Base-by-base conservation (phyloP, 35 echinoderm and acorn worm genomes). In the Ophioderma brevispina region DNA sequence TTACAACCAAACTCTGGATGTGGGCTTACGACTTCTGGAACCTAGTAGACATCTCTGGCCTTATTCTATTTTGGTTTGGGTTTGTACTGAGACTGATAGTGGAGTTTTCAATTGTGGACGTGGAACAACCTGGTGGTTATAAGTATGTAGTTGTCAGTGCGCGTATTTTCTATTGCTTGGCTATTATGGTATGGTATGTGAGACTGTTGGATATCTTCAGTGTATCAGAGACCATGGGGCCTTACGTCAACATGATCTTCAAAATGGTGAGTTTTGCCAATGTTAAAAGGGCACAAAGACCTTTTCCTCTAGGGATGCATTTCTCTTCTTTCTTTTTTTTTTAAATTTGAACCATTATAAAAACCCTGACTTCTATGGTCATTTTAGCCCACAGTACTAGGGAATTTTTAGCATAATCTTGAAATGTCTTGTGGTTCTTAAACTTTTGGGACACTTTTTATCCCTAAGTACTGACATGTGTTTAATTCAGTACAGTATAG, bases 191-290 rank as follows among this genome's bases (percentile, higher is more conserved):
- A 11, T 98, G 96, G 96, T 98, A 98, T 50, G 56, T 98, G 39
- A 77, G 96, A 76, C 59, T 98, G 0, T 79, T 98, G 25, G 96
- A 98, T 82, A 88, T 98, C 31, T 85, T 94, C 37, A 98, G 96
- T 75, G 96, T 98, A 28, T 94, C 89, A 59, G 85, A 92, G 30
- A 41, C 89, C 1, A 91, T 98, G 70, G 96, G 96, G 39, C 91
- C 96, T 0, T 98, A 94, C n/a, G 96, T 98, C 49, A 98, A 94
- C 42, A 98, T 98, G 96, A 90, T 98, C 31, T 92, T 92, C 64
- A 84, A 79, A 81, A 98, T 98, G 96, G 96, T 98, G 76, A 94
- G 90, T 50, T 46, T n/a, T n/a, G n/a, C n/a, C n/a, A n/a, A n/a
- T n/a, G n/a, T n/a, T n/a, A n/a, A n/a, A n/a, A n/a, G n/a, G n/a